Base-by-base conservation (phyloP, 1,140 invertebrate species). In the Neomicropteryx cornuta region DNA sequence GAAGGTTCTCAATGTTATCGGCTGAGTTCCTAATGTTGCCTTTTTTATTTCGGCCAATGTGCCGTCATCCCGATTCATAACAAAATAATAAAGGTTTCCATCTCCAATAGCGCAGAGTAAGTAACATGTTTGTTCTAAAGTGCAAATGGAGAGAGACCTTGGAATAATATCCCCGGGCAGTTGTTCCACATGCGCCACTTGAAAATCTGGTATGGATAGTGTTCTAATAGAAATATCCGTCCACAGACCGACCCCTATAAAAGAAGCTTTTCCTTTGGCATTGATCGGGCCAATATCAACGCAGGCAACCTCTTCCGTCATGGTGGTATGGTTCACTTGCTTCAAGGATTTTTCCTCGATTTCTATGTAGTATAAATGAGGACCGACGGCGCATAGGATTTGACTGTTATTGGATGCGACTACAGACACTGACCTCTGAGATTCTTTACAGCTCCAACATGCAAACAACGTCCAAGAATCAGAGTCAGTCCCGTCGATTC, bases 1-100 rank as follows among this genome's bases (percentile, higher is more conserved):
- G 54, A 99, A 99, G 13, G 88, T 92, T 45, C 83, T 74, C 38
- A 99, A 67, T 27, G 92, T 84, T 2, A 93, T 97, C 3, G 96
- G 95, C 59, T 98, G 94, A 1, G 95, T 99, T 20, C 95, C 96
- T 3, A 99, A 69, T 0, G 92, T 96, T 11, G 97, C 87, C 55
- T 87, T 87, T 53, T 94, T 94, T 52, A 83, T 87, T 43, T 93
- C 88, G 2, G 74, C 71, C 4, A 94, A 61, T 5, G 62, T 58
- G 3, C 88, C 87, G 27, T 70, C 77, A 16, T 75, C 56, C 45
- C 76, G 77, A 47, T 89, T 79, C 36, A 97, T 65, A 8, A 76
- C 79, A 57, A 97, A 99, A 64, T 99, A 99, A 62, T 91, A 95
- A 72, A 99, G 84, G 17, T 93, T 93, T 4, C 96, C 96, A 69